Evolutionary conservation across 1,140 invertebrate species (phyloP).

Genomic region (Drosophila lini): DNA sequence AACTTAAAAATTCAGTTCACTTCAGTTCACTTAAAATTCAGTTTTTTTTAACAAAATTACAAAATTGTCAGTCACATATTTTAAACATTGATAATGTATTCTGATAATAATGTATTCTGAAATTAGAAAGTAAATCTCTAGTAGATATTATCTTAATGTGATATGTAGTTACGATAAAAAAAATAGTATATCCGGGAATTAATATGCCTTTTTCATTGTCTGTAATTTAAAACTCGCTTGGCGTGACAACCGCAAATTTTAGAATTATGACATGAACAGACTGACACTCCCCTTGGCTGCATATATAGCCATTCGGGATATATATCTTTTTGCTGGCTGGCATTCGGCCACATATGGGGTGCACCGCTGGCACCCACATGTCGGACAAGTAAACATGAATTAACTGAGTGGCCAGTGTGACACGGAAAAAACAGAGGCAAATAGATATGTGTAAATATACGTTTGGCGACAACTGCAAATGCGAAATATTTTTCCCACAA

Average conservation of each 20-base stretch:
- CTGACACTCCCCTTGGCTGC: conserved; percentile 46
- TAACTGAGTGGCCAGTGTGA: conserved; percentile 33
- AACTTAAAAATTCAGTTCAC: too few relatives aligned
- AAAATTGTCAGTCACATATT: neutral
- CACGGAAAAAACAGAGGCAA: conserved; percentile 18
- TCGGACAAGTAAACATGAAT: conserved; percentile 44
- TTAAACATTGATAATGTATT: neutral
- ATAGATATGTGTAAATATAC: conserved; percentile 17
- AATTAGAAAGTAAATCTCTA: neutral
- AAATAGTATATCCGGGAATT: neutral
- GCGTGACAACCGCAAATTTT: conserved; percentile 70
- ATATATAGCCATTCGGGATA: neutral
- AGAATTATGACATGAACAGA: conserved; percentile 71
- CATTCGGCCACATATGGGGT: conserved; percentile 26
- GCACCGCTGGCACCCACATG: conserved; percentile 22
- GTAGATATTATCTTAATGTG: neutral
- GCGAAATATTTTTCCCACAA: conserved; percentile 42
- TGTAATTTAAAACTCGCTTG: conserved; percentile 53
- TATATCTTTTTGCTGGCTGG: conserved; percentile 14
- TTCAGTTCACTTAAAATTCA: too few relatives aligned
- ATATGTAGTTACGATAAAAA: neutral
- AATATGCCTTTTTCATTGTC: conserved; percentile 9
- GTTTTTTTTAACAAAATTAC: too few relatives aligned
- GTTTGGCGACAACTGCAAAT: conserved; percentile 16
- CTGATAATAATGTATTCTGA: neutral